Conservation (phyloP, 2,888 invertebrate species). For the Therioaphis trifolii region DNA sequence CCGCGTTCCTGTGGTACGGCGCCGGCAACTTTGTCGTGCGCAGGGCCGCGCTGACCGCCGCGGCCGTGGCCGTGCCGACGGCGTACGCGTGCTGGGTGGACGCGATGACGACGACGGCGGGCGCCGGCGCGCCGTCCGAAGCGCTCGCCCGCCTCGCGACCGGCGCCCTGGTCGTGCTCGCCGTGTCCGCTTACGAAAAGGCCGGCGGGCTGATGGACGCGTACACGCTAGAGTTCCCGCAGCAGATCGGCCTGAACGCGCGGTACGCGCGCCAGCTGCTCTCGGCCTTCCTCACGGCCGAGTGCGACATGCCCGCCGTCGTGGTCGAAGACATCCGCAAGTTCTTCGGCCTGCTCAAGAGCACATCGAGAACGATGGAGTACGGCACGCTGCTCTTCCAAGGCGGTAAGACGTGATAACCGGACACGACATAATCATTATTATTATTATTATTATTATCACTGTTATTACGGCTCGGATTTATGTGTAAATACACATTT, state of each 20-base stretch:
- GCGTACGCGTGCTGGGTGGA: constrained; percentile 52
- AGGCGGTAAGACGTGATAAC: too few species aligned
- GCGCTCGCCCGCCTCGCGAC: constrained; percentile 28
- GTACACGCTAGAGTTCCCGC: constrained; percentile 33
- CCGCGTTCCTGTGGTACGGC: constrained; percentile 50
- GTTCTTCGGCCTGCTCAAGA: constrained; percentile 32
- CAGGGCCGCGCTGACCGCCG: neutral
- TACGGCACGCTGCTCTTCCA: constrained; percentile 46
- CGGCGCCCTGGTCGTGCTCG: constrained; percentile 49
- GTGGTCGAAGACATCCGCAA: constrained; percentile 18
- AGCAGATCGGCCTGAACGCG: neutral
- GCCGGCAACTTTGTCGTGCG: constrained; percentile 47
- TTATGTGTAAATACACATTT: too few species aligned
- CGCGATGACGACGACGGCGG: too few species aligned
- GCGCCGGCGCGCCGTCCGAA: constrained; percentile 26
- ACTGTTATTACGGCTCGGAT: too few species aligned
- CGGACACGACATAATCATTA: too few species aligned
- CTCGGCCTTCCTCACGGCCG: constrained; percentile 16
- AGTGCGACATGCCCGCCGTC: neutral
- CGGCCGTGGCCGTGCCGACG: constrained; percentile 31
- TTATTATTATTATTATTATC: too few species aligned
- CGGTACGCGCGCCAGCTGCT: constrained; percentile 19
- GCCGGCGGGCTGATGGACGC: constrained; percentile 33
- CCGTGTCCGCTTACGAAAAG: constrained; percentile 41
- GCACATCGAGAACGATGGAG: constrained; percentile 35